Evolutionary conservation across 2,113 vertebrate species (phyloP).

Genomic region (Mustela lutreola): DNA sequence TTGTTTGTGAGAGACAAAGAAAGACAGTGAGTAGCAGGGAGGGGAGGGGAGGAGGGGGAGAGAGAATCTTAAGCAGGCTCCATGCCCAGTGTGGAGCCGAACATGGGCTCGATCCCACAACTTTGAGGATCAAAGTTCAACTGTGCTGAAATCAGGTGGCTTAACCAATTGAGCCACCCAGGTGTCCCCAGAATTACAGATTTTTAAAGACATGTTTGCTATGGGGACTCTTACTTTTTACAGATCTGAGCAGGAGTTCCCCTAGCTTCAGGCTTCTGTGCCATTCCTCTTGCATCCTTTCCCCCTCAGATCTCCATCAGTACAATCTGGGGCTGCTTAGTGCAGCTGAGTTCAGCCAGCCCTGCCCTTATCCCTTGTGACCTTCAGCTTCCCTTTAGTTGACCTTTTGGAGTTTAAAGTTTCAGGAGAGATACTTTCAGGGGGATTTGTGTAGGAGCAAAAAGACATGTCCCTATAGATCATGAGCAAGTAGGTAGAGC

Average conservation of each 20-base stretch:
- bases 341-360: background rate
- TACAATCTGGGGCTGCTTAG: background rate
- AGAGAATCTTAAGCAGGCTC: background rate
- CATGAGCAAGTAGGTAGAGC: background rate
- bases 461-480: background rate
- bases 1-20: background rate
- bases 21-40: background rate
- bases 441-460: background rate
- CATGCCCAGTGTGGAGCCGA: background rate
- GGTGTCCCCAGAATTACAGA: background rate
- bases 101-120: background rate
- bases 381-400: background rate
- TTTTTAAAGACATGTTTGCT: background rate
- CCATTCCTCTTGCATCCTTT: background rate
- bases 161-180: background rate
- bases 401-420: background rate
- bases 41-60: background rate
- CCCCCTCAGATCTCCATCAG: background rate
- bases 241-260: background rate
- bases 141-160: background rate
- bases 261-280: background rate
- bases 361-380: background rate
- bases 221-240: background rate
- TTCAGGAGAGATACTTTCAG: background rate
- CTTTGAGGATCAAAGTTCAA: background rate